Conservation (phyloP, 1,140 invertebrate species). For the Drosophila truncata region DNA sequence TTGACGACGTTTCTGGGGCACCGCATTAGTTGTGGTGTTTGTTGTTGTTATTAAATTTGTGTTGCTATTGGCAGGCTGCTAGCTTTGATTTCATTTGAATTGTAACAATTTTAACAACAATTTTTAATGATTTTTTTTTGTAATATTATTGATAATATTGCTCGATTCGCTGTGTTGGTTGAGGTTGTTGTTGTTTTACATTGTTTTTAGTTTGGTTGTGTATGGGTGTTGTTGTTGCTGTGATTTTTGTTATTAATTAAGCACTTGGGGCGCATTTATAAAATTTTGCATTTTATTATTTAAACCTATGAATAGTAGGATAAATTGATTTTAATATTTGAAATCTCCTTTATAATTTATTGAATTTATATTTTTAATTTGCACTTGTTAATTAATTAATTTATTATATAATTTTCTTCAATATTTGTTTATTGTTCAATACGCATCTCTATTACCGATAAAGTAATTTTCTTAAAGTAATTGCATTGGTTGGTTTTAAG, state of each 20-base stretch:
- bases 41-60: constrained; percentile 44
- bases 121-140: constrained; percentile 27
- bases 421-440: constrained; percentile 22
- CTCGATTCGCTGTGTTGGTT: constrained; percentile 76
- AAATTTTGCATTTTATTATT: constrained; percentile 51
- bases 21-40: constrained; percentile 64
- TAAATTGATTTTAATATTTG: constrained; percentile 49
- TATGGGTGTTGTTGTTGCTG: constrained; percentile 24
- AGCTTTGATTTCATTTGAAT: constrained; percentile 54
- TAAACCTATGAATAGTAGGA: constrained; percentile 48
- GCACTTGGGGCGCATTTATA: constrained; percentile 75
- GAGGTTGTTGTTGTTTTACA: constrained; percentile 72
- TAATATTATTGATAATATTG: constrained; percentile 68
- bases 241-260: constrained; percentile 58
- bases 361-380: constrained; percentile 58
- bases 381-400: constrained; percentile 55
- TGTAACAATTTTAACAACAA: constrained; percentile 73
- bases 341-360: constrained; percentile 17
- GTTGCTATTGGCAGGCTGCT: constrained; percentile 70
- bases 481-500: constrained; percentile 66
- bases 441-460: constrained; percentile 33
- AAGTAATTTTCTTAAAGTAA: constrained; percentile 79
- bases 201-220: constrained; percentile 44
- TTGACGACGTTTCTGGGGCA: constrained; percentile 39
- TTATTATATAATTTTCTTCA: constrained; percentile 17